Percentiles rank a stretch among this genome's conserved stretches.
Evolutionary conservation across 2,113 vertebrate genomes (phyloP).

Genomic region (Stigmatopora nigra): DNA sequence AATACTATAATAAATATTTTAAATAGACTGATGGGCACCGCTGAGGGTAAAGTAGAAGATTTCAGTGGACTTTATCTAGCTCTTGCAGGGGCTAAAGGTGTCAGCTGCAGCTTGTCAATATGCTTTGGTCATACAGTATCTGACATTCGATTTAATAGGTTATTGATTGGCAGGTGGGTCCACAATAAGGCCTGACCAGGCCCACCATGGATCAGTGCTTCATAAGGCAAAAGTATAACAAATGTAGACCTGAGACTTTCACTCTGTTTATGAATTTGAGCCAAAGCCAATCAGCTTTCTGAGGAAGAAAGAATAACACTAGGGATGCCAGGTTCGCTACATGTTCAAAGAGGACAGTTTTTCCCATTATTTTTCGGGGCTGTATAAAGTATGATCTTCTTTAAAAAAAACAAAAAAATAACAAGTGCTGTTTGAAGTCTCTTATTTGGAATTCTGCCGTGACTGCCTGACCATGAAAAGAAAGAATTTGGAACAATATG

Average conservation of each 20-base stretch:
- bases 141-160: slow-evolving; percentile 97
- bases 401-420: no score
- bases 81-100: slow-evolving; percentile 77
- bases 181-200: slow-evolving; percentile 69
- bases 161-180: slow-evolving; percentile 84
- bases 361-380: no score
- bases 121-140: slow-evolving; percentile 66
- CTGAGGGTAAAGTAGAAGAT: slow-evolving; percentile 63
- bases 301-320: slow-evolving; percentile 55
- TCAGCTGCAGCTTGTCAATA: slow-evolving; percentile 82
- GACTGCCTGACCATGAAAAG: not conserved
- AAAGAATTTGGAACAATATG: no score
- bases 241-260: slow-evolving; percentile 74
- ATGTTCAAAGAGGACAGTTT: not conserved
- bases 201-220: slow-evolving; percentile 77
- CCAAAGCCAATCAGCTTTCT: slow-evolving; percentile 75
- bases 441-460: not conserved
- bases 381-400: no score
- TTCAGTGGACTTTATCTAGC: slow-evolving; percentile 88
- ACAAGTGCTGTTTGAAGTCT: not conserved
- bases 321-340: not conserved
- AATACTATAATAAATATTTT: slow-evolving; percentile 59
- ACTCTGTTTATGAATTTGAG: slow-evolving; percentile 85
- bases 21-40: slow-evolving; percentile 58
- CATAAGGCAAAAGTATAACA: slow-evolving; percentile 83